A percentile compares a stretch with the other conserved stretches of the same genome.
phyloP scores from a whole-genome alignment of 2,888 invertebrate species.

The Lycia hirtaria region DNA sequence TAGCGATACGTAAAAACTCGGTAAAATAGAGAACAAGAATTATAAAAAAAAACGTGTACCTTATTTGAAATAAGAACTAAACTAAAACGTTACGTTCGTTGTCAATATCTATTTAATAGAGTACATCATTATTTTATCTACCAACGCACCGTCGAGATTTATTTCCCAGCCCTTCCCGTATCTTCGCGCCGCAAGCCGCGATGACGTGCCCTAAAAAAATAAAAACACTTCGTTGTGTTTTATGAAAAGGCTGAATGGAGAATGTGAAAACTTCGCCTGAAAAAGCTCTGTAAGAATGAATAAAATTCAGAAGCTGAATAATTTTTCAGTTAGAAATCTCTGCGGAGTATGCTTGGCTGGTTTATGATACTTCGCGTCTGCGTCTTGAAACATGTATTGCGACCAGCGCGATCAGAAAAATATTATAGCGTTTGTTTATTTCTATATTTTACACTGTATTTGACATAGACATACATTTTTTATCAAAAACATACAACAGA shows the following conservation, averaged over 20 bases:
- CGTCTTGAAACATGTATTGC: not conserved
- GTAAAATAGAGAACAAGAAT: no score
- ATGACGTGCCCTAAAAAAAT: slow-evolving; percentile 23
- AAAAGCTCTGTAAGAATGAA: slow-evolving; percentile 24
- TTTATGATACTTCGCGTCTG: slow-evolving; percentile 4
- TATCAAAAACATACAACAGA: no score
- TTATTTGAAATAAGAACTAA: not conserved
- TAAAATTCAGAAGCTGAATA: slow-evolving; percentile 32
- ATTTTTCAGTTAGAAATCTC: slow-evolving; percentile 31
- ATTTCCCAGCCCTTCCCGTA: slow-evolving; percentile 22
- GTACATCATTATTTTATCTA: not conserved
- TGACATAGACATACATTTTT: not conserved
- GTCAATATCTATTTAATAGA: not conserved
- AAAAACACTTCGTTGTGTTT: slow-evolving; percentile 24
- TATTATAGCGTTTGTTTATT: slow-evolving; percentile 1
- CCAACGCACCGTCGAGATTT: slow-evolving; percentile 19
- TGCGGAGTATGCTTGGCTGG: not conserved
- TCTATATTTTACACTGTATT: not conserved
- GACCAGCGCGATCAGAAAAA: not conserved
- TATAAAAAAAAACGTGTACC: no score
- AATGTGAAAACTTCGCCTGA: slow-evolving; percentile 21
- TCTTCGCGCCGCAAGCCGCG: slow-evolving; percentile 13
- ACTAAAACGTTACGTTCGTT: not conserved
- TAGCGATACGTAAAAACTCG: no score
- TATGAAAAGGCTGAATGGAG: slow-evolving; percentile 25